Evolutionary conservation across 2,888 invertebrate genomes (phyloP).

Genomic region (Callimorpha dominula): DNA sequence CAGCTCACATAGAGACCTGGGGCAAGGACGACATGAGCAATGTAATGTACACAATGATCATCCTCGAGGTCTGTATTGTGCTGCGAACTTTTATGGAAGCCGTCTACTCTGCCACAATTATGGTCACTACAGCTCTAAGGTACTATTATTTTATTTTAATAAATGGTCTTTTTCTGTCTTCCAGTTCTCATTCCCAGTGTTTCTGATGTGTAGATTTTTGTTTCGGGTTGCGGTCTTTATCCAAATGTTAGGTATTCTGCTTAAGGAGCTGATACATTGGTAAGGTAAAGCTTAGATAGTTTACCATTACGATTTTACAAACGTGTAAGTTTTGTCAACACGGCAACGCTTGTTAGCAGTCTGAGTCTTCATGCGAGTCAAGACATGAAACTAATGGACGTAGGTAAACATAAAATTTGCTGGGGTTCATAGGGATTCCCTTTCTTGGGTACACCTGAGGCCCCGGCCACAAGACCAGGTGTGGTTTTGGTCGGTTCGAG

Average conservation of each 20-base stretch:
- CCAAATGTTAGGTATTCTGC: not conserved
- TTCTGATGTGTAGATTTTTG: not conserved
- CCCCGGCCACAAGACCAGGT: too few relatives aligned
- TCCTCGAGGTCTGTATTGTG: constrained; percentile 71
- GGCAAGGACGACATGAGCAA: constrained; percentile 57
- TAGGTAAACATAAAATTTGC: too few relatives aligned
- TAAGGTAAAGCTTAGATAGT: too few relatives aligned
- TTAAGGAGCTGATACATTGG: too few relatives aligned
- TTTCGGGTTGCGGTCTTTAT: not conserved
- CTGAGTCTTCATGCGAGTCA: too few relatives aligned
- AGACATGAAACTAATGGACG: too few relatives aligned
- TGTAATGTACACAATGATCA: constrained; percentile 63
- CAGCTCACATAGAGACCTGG: constrained; percentile 64
- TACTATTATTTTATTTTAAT: constrained; percentile 21
- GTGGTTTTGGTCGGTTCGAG: too few relatives aligned
- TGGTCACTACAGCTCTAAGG: constrained; percentile 75
- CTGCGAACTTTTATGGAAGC: constrained; percentile 74
- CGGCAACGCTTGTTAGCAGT: too few relatives aligned
- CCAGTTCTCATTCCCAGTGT: not conserved
- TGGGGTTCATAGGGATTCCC: too few relatives aligned
- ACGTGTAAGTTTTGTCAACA: too few relatives aligned
- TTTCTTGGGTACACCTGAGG: too few relatives aligned
- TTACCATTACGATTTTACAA: too few relatives aligned
- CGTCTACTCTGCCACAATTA: constrained; percentile 77
- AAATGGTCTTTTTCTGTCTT: not conserved